Conservation (phyloP, 2,113 vertebrate species). For the Forbesichthys papilliferus region DNA sequence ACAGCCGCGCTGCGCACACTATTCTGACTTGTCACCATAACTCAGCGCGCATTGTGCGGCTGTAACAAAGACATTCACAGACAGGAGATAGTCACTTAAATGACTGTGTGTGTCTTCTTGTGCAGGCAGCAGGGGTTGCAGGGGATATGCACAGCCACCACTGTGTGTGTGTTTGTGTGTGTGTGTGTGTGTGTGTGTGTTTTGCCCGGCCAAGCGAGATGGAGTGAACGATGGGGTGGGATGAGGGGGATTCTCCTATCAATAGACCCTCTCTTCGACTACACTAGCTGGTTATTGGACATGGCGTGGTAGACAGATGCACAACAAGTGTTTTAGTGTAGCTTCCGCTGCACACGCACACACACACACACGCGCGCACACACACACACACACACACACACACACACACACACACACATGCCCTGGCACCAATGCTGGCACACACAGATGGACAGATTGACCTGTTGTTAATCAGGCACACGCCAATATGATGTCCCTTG, state of each 20-base stretch:
- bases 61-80: no score
- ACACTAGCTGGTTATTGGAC: conserved; percentile 38
- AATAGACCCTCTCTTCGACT: conserved; percentile 40
- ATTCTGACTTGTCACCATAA: no score
- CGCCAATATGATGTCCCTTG: conserved; percentile 77
- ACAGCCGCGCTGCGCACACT: no score
- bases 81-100: no score
- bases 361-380: conserved; percentile 52
- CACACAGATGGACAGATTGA: conserved; percentile 78
- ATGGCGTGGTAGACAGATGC: conserved; percentile 59
- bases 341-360: conserved; percentile 50
- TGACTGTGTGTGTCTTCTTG: background rate
- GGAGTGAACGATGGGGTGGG: conserved; percentile 5
- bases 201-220: conserved; percentile 21
- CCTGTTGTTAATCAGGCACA: conserved; percentile 76
- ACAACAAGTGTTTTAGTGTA: conserved; percentile 63
- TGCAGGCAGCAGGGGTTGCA: background rate
- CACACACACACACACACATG: conserved; percentile 35
- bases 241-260: conserved; percentile 66
- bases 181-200: background rate
- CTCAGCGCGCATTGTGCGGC: no score
- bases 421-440: no score
- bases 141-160: conserved; percentile 17
- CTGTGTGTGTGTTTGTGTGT: conserved; percentile 11
- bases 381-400: conserved; percentile 54